Conservation (phyloP, 2,888 invertebrate species). For the Harmothoe impar region DNA sequence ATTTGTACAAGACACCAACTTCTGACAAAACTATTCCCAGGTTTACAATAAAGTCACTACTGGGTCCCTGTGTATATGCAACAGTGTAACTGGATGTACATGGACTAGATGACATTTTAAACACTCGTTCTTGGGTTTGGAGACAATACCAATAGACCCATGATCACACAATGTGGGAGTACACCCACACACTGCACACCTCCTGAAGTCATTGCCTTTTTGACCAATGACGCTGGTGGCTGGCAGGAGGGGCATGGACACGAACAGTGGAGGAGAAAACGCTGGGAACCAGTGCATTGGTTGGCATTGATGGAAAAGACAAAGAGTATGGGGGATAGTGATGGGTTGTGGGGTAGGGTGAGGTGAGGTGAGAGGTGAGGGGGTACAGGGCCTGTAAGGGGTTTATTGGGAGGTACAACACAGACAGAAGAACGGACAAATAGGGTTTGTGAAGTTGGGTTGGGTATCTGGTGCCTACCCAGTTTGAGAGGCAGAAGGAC, state of each 20-base stretch:
- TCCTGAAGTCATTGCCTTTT: neutral
- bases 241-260: neutral
- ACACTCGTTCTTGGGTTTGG: too few relatives aligned
- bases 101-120: too few relatives aligned
- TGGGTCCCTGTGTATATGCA: too few relatives aligned
- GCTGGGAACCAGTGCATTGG: neutral
- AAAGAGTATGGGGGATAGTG: conserved; percentile 21
- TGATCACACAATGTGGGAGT: neutral
- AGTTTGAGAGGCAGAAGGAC: too few relatives aligned
- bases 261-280: neutral
- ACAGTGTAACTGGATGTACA: too few relatives aligned
- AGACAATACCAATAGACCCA: neutral
- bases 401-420: neutral
- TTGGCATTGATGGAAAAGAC: conserved; percentile 39
- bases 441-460: neutral
- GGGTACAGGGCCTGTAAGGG: neutral
- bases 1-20: too few relatives aligned
- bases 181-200: neutral
- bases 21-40: too few relatives aligned
- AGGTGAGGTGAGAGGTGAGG: conserved; percentile 19
- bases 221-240: conserved; percentile 32
- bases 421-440: neutral
- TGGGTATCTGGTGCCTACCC: too few relatives aligned
- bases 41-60: too few relatives aligned
- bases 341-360: conserved; percentile 36